phyloP scores from a whole-genome alignment of 2,797 vertebrate genomes.

The Enteromius afrohamiltoni region DNA sequence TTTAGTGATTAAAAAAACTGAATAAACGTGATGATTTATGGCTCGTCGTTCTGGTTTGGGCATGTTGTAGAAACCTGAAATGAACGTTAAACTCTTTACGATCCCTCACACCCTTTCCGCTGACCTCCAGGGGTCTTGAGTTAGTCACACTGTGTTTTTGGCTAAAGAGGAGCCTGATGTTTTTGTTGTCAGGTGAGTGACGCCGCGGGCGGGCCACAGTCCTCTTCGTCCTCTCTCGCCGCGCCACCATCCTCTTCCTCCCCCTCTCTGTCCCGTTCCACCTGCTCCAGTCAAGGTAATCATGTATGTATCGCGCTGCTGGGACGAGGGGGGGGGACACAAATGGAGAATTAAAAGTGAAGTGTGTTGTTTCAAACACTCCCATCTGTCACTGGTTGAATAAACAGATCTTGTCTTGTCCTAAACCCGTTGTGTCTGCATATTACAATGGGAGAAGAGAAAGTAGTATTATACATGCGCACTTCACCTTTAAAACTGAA shows the following conservation, averaged over 20 bases:
- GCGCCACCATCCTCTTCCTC: constrained; percentile 80
- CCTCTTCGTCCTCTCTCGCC: constrained; percentile 76
- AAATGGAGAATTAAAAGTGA: constrained; percentile 44
- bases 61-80: not conserved
- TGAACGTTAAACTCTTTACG: not conserved
- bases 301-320: constrained; percentile 86
- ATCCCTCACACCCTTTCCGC: not conserved
- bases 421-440: not conserved
- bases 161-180: constrained; percentile 63
- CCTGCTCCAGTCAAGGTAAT: constrained; percentile 98
- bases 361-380: constrained; percentile 19
- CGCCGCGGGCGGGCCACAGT: constrained; percentile 79
- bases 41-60: not conserved
- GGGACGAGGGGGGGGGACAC: constrained; percentile 67
- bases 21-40: not conserved
- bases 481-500: not conserved
- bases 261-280: constrained; percentile 79
- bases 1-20: not conserved
- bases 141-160: constrained; percentile 8
- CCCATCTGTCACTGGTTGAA: not conserved
- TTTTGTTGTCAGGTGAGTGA: constrained; percentile 91
- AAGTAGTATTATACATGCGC: not conserved
- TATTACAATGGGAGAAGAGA: not conserved
- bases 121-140: not conserved
- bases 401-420: not conserved